These are phyloP conservation scores for Didymodactylos carnosus DNA, from an alignment of 2,888 invertebrate species.

Conservation along the genomic window DNA sequence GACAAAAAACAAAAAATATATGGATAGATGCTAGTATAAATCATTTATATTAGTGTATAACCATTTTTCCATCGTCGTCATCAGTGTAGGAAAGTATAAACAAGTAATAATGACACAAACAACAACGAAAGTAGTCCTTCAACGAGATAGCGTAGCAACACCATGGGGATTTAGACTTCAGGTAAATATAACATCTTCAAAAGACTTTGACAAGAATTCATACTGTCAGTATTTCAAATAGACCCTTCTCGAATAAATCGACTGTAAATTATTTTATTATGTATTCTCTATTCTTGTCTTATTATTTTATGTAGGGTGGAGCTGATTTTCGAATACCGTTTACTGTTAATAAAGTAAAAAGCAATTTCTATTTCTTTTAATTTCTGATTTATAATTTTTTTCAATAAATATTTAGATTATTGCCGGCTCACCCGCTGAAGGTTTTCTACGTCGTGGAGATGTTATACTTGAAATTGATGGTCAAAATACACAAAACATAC, in stretches of 20 bases:
- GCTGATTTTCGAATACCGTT: constrained; percentile 29
- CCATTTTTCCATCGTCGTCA: no score
- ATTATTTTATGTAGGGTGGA: no score
- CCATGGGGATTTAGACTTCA: constrained; percentile 35
- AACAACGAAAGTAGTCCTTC: constrained; percentile 22
- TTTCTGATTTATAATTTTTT: background rate
- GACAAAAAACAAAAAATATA: no score
- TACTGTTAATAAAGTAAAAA: constrained; percentile 31
- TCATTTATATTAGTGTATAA: no score
- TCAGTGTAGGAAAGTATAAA: no score
- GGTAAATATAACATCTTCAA: no score
- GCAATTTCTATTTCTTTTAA: background rate
- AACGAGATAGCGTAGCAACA: constrained; percentile 30
- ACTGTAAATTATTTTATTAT: no score
- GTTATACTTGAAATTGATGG: constrained; percentile 70
- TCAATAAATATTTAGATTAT: constrained; percentile 49
- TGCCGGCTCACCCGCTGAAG: constrained; percentile 61
- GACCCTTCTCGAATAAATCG: no score
- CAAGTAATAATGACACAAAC: background rate
- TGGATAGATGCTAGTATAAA: no score
- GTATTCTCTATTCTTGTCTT: no score
- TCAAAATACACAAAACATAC: constrained; percentile 63
- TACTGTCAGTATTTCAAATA: no score
- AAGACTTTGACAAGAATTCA: no score
- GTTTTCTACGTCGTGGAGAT: constrained; percentile 65